Percentiles rank a stretch among this genome's conserved stretches.
These are phyloP conservation scores for Sebastes hubbsi DNA, from an alignment of 2,797 vertebrate genomes.

Conservation along the genomic window DNA sequence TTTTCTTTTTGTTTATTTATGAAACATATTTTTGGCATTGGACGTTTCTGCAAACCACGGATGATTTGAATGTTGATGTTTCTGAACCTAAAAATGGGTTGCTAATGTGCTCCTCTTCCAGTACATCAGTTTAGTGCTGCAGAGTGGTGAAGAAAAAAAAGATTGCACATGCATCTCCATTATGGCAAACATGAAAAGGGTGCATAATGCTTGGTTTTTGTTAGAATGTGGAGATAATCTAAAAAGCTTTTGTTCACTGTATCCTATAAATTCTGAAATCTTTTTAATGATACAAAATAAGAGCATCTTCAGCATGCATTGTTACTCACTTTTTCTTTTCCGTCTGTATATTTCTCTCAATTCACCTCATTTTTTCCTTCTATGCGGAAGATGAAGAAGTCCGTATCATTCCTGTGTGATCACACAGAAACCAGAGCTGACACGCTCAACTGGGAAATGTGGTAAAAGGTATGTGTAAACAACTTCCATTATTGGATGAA, in stretches of 20 bases:
- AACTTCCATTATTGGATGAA: slow-evolving; percentile 43
- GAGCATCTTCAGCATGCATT: neutral
- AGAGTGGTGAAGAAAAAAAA: neutral
- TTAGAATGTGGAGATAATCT: neutral
- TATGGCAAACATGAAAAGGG: neutral
- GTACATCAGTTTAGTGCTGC: neutral
- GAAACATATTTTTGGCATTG: too few relatives aligned
- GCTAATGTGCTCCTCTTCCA: too few relatives aligned
- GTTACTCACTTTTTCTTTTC: neutral
- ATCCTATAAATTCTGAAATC: neutral
- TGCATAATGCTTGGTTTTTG: neutral
- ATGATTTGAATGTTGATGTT: too few relatives aligned
- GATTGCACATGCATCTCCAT: neutral
- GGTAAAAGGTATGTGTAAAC: slow-evolving; percentile 47
- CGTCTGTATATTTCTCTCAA: neutral
- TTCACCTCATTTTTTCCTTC: neutral
- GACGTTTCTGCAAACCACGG: too few relatives aligned
- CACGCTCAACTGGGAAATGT: slow-evolving; percentile 31
- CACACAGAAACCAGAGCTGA: neutral
- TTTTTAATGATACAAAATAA: neutral
- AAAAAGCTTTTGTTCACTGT: neutral
- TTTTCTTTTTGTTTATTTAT: too few relatives aligned
- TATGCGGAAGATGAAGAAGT: too few relatives aligned
- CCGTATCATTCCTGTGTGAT: neutral
- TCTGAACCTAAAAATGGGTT: too few relatives aligned